Conservation (phyloP, 1,140 invertebrate species). For the Pristionchus pacificus region DNA sequence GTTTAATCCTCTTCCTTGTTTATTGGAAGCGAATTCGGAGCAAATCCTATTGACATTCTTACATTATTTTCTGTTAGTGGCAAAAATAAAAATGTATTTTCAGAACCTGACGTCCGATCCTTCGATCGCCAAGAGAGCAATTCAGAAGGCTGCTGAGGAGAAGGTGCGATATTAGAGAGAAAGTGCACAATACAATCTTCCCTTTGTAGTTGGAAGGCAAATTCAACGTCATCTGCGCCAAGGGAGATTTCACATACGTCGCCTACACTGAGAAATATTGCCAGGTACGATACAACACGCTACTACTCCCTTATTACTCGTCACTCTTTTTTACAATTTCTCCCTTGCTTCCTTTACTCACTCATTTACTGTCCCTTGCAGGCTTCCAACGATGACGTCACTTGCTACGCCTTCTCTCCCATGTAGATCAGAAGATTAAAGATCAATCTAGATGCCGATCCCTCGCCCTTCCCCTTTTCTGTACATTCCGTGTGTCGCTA, state of each 20-base stretch:
- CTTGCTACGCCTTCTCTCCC: constrained; percentile 42
- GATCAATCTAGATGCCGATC: not conserved
- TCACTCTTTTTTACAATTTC: not conserved
- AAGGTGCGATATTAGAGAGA: constrained; percentile 42
- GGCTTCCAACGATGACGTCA: constrained; percentile 45
- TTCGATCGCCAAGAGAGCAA: constrained; percentile 50
- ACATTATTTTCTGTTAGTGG: constrained; percentile 8
- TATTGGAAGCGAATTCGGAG: constrained; percentile 1
- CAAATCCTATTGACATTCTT: not conserved
- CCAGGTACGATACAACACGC: not conserved
- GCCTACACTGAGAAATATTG: constrained; percentile 37
- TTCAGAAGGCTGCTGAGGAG: constrained; percentile 56
- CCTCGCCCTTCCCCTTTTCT: not conserved
- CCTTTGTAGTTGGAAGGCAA: constrained; percentile 38
- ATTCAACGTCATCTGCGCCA: constrained; percentile 54
- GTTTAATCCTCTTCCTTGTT: constrained; percentile 1
- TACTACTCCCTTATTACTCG: not conserved
- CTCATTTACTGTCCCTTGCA: constrained; percentile 49
- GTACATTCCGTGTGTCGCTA: too few relatives aligned
- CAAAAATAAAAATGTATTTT: constrained; percentile 24
- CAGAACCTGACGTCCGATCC: constrained; percentile 55
- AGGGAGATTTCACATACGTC: constrained; percentile 53
- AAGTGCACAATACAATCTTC: not conserved
- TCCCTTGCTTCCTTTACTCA: not conserved
- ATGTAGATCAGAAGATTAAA: not conserved